A percentile compares a stretch with the other conserved stretches of the same genome.
phyloP scores from a whole-genome alignment of 2,797 vertebrate species.

The Catostomus latipinnis region DNA sequence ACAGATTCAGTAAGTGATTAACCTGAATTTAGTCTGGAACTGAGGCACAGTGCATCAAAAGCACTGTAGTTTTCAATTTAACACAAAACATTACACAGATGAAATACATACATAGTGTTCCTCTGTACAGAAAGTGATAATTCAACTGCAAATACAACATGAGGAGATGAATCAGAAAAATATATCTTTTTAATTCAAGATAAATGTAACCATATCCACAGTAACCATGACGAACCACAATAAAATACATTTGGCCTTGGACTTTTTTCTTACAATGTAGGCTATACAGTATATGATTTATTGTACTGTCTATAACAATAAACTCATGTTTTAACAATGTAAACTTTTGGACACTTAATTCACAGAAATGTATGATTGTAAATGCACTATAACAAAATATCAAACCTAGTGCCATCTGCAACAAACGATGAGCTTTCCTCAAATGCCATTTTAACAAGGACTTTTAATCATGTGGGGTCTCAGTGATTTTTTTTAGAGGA shows the following conservation, averaged over 20 bases:
- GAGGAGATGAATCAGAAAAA: neutral
- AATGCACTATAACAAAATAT: too few species aligned
- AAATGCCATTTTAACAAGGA: too few species aligned
- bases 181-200: neutral
- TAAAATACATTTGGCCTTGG: neutral
- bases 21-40: constrained; percentile 20
- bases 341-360: too few species aligned
- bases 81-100: constrained; percentile 24
- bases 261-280: too few species aligned
- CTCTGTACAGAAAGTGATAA: neutral
- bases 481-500: too few species aligned
- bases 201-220: neutral
- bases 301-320: neutral
- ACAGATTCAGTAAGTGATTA: constrained; percentile 12
- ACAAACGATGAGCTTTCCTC: too few species aligned
- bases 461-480: too few species aligned
- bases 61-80: constrained; percentile 14
- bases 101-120: constrained; percentile 29
- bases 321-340: too few species aligned
- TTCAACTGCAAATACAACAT: neutral
- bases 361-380: too few species aligned
- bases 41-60: constrained; percentile 4
- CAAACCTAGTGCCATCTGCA: too few species aligned
- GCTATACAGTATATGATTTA: neutral
- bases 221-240: neutral